Evolutionary conservation across 1,140 invertebrate genomes (phyloP), one percentile per base, ranked within the genome.

Genomic region (Cardiocondyla obscurior): DNA sequence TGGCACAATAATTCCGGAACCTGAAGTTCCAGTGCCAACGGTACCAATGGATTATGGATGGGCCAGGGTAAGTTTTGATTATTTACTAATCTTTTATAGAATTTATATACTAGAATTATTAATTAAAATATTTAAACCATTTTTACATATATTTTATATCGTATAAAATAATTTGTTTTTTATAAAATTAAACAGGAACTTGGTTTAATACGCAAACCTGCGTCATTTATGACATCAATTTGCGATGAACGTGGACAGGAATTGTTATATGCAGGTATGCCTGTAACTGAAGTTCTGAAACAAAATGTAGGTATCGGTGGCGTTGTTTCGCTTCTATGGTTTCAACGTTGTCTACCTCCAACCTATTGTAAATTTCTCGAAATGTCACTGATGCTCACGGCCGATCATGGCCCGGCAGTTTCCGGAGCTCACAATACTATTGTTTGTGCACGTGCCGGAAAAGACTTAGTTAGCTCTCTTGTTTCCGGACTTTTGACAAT

Each of bases 21-120:
- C 97, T 42, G 99, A 99, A 95, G 95, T 98, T 39, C 98, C 99
- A 22, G 99, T 99, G 46, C 99, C 99, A 16, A 99, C 99, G 57
- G 99, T 99, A 33, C 99, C 99, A 1, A 99, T 99, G 99, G 99
- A 99, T 93, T 99, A 99, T 93, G 98, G 97, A 79, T 99, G 99
- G 99, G 99, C 99, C 3, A 96, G 98, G 91, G 97, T 98, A 93
- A 92, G 94, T 83, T 72, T 73, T 19, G 2, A 58, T 30, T 30
- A 58, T 57, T 4, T 33, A 22, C 33, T 76, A 5, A 60, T 57
- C 0, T 62, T 30, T 0, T 33, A 10, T 53, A 42, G 25, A n/a
- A n/a, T n/a, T n/a, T n/a, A n/a, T n/a, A n/a, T n/a, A n/a, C n/a
- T n/a, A n/a, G n/a, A n/a, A n/a, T n/a, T n/a, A n/a, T n/a, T n/a